Evolutionary conservation across 53 echinoderm and acorn worm species (phyloP).

Genomic region (Zoroaster sp.): DNA sequence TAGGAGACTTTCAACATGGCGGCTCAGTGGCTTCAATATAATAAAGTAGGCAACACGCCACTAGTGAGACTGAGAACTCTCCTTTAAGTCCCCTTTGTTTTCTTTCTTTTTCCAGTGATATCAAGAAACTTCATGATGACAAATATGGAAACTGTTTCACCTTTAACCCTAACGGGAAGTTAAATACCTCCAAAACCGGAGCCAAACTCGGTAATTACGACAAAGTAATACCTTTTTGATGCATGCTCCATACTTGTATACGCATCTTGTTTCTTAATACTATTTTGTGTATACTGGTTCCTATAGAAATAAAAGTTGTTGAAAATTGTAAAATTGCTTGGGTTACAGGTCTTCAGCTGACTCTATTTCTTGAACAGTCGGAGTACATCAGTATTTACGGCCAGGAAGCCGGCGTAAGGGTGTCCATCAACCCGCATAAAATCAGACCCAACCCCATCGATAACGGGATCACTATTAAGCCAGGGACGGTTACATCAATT

Average conservation of each 20-base stretch:
- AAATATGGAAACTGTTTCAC: constrained; percentile 61
- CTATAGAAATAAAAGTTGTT: too few species aligned
- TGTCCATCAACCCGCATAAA: constrained; percentile 40
- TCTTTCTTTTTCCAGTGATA: constrained; percentile 20
- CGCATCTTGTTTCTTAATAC: too few species aligned
- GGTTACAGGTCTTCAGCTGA: constrained; percentile 62
- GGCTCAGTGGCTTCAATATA: too few species aligned
- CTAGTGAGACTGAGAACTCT: too few species aligned
- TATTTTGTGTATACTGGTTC: too few species aligned
- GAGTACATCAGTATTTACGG: constrained; percentile 63
- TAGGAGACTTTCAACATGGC: too few species aligned
- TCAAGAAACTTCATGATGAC: constrained; percentile 31
- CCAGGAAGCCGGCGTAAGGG: constrained; percentile 56
- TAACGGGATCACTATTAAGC: constrained; percentile 41
- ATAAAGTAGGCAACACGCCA: too few species aligned
- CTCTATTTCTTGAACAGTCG: constrained; percentile 44
- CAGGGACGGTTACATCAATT: constrained; percentile 56
- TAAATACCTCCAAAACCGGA: constrained; percentile 18
- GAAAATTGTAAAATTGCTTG: too few species aligned
- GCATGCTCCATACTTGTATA: too few species aligned
- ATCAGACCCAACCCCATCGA: constrained; percentile 22
- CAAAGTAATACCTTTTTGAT: too few species aligned
- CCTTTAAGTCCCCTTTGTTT: too few species aligned
- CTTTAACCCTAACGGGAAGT: not conserved
- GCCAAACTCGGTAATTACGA: constrained; percentile 56